Base-by-base conservation (phyloP, 37 sponge, comb jelly and placozoan species). In the Beroe ovata region DNA sequence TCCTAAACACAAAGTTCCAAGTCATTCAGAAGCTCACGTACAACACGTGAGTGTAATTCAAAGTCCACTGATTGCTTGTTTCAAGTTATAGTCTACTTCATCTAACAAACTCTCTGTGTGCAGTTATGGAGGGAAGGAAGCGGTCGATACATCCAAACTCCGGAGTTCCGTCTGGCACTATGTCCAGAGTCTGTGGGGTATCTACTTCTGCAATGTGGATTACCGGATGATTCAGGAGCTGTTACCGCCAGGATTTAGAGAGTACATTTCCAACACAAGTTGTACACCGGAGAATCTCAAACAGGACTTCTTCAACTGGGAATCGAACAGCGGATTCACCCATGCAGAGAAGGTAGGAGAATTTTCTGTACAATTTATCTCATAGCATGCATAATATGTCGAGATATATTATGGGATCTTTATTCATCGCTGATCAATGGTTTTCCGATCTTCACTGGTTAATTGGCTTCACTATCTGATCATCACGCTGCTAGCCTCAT, bases 41-140 rank as follows among this genome's bases (percentile, higher is more conserved):
- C 38, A 33, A 42, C 42, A 77, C 84, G 84, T 77, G 84, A 77
- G 84, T 77, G n/a, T n/a, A n/a, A n/a, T n/a, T n/a, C n/a, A n/a
- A n/a, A n/a, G n/a, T n/a, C n/a, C n/a, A n/a, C n/a, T n/a, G n/a
- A n/a, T n/a, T n/a, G n/a, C n/a, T n/a, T n/a, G n/a, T n/a, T n/a
- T n/a, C n/a, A n/a, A n/a, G n/a, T n/a, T n/a, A n/a, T n/a, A n/a
- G n/a, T n/a, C n/a, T n/a, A n/a, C n/a, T n/a, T n/a, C n/a, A n/a
- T n/a, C n/a, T n/a, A n/a, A n/a, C n/a, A n/a, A n/a, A n/a, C 54
- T 47, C 54, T 11, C 11, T 47, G 54, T 11, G 11, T 11, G 11
- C 54, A 47, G 11, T 47, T 47, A 47, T 11, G 84, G 84, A 30
- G 84, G 54, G 25, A 77, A 77, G 84, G 54, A 77, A 36, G 38